These are phyloP conservation scores for Nemurella pictetii DNA, from an alignment of 2,888 invertebrate species.

Conservation along the genomic window DNA sequence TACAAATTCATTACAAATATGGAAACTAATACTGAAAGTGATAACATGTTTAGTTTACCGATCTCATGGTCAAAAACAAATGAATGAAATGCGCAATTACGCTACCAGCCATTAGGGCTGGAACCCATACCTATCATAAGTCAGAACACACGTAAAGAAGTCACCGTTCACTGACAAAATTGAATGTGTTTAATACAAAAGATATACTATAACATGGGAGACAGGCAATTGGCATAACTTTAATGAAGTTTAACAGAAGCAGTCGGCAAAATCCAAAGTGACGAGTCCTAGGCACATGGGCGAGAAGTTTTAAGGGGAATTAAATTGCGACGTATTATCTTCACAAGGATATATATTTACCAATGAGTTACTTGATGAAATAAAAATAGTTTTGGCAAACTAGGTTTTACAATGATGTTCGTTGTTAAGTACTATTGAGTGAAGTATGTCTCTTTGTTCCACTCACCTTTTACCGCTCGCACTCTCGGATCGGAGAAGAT, in stretches of 20 bases:
- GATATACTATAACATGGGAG: too few species aligned
- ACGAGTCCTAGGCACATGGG: not conserved
- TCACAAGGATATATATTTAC: not conserved
- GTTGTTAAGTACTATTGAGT: not conserved
- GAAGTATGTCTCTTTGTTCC: constrained; percentile 31
- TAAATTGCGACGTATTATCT: not conserved
- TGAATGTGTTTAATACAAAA: too few species aligned
- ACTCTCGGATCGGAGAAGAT: constrained; percentile 38
- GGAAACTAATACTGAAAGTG: too few species aligned
- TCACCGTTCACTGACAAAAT: too few species aligned
- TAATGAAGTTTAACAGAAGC: not conserved
- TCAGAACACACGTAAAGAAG: too few species aligned
- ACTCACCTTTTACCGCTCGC: constrained; percentile 42
- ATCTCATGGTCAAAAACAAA: not conserved
- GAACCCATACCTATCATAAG: not conserved
- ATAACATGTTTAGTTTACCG: too few species aligned
- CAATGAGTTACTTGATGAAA: not conserved
- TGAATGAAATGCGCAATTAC: not conserved
- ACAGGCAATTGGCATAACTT: too few species aligned
- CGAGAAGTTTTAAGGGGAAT: not conserved
- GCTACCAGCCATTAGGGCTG: not conserved
- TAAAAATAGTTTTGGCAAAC: not conserved
- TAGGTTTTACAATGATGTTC: not conserved
- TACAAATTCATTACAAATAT: too few species aligned
- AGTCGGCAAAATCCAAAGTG: not conserved